These are phyloP conservation scores for Sarcophaga subvicina DNA, from an alignment of 2,888 invertebrate genomes.

Conservation along the genomic window DNA sequence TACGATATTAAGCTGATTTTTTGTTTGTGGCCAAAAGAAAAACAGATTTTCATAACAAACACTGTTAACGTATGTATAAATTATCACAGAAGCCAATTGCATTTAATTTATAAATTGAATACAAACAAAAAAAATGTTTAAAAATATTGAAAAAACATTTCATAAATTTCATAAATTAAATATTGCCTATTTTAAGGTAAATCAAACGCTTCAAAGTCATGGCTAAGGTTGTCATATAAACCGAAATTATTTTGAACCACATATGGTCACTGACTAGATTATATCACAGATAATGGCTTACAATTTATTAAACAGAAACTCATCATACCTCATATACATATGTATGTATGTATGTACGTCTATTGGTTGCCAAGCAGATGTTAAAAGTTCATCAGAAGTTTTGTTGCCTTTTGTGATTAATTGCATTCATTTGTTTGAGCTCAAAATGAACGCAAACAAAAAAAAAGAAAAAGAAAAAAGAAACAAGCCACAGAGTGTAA, in stretches of 20 bases:
- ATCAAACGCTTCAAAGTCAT: slow-evolving; percentile 34
- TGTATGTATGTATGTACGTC: too few species aligned
- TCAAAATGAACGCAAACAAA: slow-evolving; percentile 14
- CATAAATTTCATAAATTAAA: not conserved
- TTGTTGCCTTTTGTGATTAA: slow-evolving; percentile 52
- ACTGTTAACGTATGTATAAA: not conserved
- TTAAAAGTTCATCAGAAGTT: slow-evolving; percentile 55
- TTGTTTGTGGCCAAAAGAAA: slow-evolving; percentile 6
- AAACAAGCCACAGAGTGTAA: slow-evolving; percentile 30
- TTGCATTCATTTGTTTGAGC: slow-evolving; percentile 57
- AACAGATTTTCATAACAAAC: slow-evolving; percentile 23
- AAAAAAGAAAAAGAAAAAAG: too few species aligned
- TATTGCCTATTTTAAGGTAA: slow-evolving; percentile 2
- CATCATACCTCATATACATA: not conserved
- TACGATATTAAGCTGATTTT: slow-evolving; percentile 71
- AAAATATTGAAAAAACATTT: too few species aligned
- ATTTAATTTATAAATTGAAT: slow-evolving; percentile 13
- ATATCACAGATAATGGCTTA: not conserved
- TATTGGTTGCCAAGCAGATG: slow-evolving; percentile 39
- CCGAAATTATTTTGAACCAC: slow-evolving; percentile 19
- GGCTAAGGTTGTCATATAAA: slow-evolving; percentile 17
- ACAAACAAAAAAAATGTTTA: not conserved
- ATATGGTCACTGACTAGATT: slow-evolving; percentile 35
- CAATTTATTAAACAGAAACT: not conserved
- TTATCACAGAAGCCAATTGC: slow-evolving; percentile 39